Evolutionary conservation across 2,888 invertebrate species (phyloP).

Genomic region (Plutella xylostella): DNA sequence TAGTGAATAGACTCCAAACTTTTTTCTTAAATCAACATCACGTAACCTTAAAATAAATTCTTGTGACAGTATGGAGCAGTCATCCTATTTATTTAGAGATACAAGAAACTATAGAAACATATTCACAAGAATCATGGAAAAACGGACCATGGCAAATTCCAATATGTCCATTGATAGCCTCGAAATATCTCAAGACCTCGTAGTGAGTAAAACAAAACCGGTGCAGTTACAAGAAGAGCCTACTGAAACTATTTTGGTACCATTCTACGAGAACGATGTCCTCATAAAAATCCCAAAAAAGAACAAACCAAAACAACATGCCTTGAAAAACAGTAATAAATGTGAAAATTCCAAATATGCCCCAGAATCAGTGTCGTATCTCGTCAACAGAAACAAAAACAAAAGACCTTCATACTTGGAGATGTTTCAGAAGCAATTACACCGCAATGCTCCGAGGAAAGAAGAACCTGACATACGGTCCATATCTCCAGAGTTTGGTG

Average conservation of each 20-base stretch:
- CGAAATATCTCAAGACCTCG: conserved; percentile 34
- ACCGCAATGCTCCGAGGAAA: conserved; percentile 21
- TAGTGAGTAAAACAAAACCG: conserved; percentile 22
- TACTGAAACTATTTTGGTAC: conserved; percentile 55
- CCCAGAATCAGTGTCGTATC: no score
- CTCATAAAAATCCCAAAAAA: conserved; percentile 50
- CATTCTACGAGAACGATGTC: conserved; percentile 60
- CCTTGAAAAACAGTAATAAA: conserved; percentile 7
- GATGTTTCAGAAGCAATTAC: conserved; percentile 47
- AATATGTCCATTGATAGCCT: conserved; percentile 53
- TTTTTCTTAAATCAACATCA: no score
- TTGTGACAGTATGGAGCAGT: no score
- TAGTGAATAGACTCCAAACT: no score
- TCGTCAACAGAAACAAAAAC: conserved; percentile 41
- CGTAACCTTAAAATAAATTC: no score
- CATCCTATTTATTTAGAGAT: conserved; percentile 40
- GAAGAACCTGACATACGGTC: conserved; percentile 42
- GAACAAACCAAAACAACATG: conserved; percentile 6
- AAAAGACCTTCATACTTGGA: conserved; percentile 43
- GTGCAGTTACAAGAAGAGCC: conserved; percentile 27
- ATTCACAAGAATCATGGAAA: conserved; percentile 27
- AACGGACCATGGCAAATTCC: conserved; percentile 32
- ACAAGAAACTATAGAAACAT: conserved; percentile 32
- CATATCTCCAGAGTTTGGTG: conserved; percentile 52
- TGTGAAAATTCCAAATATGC: no score